Evolutionary conservation across 2,888 invertebrate genomes (phyloP), one percentile per base, ranked within the genome.

Genomic region (Chymomyza caudatula): DNA sequence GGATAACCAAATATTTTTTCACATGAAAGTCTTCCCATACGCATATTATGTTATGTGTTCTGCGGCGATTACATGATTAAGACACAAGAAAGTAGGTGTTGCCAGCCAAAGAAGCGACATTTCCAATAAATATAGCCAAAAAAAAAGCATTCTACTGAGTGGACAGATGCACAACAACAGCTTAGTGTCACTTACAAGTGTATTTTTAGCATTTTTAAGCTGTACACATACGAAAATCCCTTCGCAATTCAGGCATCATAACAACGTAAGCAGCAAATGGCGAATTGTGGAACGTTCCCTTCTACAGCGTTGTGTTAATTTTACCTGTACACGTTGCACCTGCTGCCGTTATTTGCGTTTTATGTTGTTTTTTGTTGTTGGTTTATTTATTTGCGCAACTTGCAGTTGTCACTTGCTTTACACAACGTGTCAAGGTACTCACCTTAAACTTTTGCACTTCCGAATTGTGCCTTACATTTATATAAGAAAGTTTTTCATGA

Each of bases 291-390:
- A 37, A 37, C 11, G 11, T 37, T 11, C 29, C 8, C 57, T 42
- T 42, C 57, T n/a, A 11, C 25, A 57, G 37, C 37, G 53, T 42
- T 42, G 20, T 57, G 56, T 54, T 57, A 23, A 59, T 49, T 43
- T 49, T 54, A 56, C 20, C 56, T 63, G 66, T 44, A 63, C 54
- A 69, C 78, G 47, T 62, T 70, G 69, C 69, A 80, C 80, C 74
- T 76, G 74, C 55, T 42, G 6, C 61, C 66, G 29, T 49, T 66
- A 58, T 62, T 54, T 58, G 73, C 61, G 53, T 58, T 52, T 56
- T 4, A 43, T 43, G 37, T 17, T 20, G 25, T 22, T 20, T n/a
- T 37, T 11, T 3, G 29, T 37, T 37, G 29, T 37, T 37, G 8
- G 11, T 37, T 37, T 37, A 37, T 37, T 37, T 29, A 37, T 58